These are phyloP conservation scores for Eulemur rubriventer DNA, from an alignment of 2,797 vertebrate species.

Conservation along the genomic window DNA sequence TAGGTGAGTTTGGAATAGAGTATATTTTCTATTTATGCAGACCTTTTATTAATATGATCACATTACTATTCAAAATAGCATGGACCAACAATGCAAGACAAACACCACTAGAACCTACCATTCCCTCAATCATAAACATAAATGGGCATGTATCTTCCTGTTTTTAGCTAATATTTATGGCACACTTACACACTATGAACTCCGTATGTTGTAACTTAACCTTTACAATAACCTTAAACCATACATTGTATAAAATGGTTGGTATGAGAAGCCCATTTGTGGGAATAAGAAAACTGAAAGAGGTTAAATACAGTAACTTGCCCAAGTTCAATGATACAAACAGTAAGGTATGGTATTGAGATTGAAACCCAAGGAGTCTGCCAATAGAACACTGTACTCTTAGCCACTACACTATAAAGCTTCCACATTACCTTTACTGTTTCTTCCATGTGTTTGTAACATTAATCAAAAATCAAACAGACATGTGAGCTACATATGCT, in stretches of 20 bases:
- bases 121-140: not conserved
- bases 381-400: not conserved
- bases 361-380: not conserved
- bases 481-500: too few species aligned
- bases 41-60: not conserved
- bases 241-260: not conserved
- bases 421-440: not conserved
- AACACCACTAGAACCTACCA: not conserved
- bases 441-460: not conserved
- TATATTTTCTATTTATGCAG: not conserved
- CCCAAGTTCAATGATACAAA: not conserved
- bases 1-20: not conserved
- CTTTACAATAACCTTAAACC: not conserved
- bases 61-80: not conserved
- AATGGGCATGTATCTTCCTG: not conserved
- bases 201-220: not conserved
- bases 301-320: not conserved
- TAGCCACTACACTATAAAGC: not conserved
- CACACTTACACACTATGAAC: not conserved
- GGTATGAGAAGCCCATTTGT: not conserved
- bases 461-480: not conserved
- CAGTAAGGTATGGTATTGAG: not conserved
- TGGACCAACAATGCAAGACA: not conserved
- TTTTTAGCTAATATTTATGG: not conserved
- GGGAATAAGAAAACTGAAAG: not conserved